phyloP scores from a whole-genome alignment of 2,888 invertebrate genomes.

The Vannuccia rotundouncinata region DNA sequence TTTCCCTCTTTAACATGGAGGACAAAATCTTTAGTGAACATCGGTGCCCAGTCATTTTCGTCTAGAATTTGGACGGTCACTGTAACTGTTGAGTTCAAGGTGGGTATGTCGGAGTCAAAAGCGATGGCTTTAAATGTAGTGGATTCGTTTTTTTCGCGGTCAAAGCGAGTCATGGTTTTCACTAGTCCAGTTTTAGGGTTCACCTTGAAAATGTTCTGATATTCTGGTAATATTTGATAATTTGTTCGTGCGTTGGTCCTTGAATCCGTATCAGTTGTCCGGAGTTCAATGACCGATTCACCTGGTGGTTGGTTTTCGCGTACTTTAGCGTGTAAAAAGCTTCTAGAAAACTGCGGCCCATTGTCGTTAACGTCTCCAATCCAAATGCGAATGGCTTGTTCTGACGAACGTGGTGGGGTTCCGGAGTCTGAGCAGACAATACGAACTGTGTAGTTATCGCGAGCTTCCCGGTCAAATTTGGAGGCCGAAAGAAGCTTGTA shows the following conservation, averaged over 20 bases:
- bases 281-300: constrained; percentile 6
- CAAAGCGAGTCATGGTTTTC: background rate
- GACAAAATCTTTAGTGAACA: constrained; percentile 15
- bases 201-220: background rate
- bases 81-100: constrained; percentile 25
- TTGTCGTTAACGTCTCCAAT: constrained; percentile 33
- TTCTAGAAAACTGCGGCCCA: background rate
- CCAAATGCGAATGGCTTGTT: background rate
- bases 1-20: constrained; percentile 25
- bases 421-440: constrained; percentile 30
- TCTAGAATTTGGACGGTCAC: constrained; percentile 16
- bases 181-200: constrained; percentile 24
- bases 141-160: constrained; percentile 1
- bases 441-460: constrained; percentile 16
- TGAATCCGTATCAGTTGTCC: constrained; percentile 4
- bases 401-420: background rate
- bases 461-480: constrained; percentile 30
- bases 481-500: constrained; percentile 15
- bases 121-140: constrained; percentile 25
- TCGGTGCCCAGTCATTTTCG: constrained; percentile 32
- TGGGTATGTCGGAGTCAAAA: background rate
- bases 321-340: background rate
- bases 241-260: background rate
- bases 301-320: constrained; percentile 16
- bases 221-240: constrained; percentile 5